A percentile compares a stretch with the other conserved stretches of the same genome.
Evolutionary conservation across 1,140 invertebrate genomes (phyloP).

Genomic region (Acromyrmex charruanus): DNA sequence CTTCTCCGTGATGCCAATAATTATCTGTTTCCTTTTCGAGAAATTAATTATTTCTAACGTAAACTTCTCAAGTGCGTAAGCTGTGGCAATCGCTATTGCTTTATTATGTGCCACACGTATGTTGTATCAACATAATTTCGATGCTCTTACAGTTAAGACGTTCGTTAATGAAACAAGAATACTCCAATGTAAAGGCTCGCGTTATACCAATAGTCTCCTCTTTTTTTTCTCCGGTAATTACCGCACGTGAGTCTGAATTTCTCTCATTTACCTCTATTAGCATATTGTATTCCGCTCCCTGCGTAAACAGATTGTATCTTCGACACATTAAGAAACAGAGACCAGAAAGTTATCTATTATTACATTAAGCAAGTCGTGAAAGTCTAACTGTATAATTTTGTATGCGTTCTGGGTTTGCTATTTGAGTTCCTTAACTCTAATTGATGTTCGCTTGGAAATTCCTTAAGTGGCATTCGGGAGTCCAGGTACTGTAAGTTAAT

Average conservation of each 20-base stretch:
- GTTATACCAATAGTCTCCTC: background rate
- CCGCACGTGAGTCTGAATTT: constrained; percentile 3
- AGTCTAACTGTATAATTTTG: background rate
- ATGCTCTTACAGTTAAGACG: background rate
- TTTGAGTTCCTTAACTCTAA: too few relatives aligned
- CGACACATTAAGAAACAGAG: background rate
- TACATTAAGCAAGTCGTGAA: constrained; percentile 23
- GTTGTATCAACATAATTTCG: background rate
- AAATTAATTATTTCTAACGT: constrained; percentile 1
- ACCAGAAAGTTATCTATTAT: constrained; percentile 14
- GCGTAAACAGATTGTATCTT: constrained; percentile 45
- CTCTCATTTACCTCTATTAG: constrained; percentile 12
- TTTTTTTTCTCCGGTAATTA: constrained; percentile 7
- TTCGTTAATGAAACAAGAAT: constrained; percentile 2
- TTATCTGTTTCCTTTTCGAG: constrained; percentile 9
- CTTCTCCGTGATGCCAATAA: background rate
- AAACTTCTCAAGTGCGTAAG: constrained; percentile 1
- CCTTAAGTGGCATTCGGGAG: too few relatives aligned
- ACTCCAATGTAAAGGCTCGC: background rate
- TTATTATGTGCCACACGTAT: background rate
- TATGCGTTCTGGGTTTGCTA: too few relatives aligned
- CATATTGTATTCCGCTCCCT: constrained; percentile 7
- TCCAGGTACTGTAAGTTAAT: too few relatives aligned
- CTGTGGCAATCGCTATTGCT: background rate
- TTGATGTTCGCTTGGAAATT: too few relatives aligned